These are phyloP conservation scores for Nothura maculosa DNA, from an alignment of 2,797 vertebrate species.

Conservation along the genomic window DNA sequence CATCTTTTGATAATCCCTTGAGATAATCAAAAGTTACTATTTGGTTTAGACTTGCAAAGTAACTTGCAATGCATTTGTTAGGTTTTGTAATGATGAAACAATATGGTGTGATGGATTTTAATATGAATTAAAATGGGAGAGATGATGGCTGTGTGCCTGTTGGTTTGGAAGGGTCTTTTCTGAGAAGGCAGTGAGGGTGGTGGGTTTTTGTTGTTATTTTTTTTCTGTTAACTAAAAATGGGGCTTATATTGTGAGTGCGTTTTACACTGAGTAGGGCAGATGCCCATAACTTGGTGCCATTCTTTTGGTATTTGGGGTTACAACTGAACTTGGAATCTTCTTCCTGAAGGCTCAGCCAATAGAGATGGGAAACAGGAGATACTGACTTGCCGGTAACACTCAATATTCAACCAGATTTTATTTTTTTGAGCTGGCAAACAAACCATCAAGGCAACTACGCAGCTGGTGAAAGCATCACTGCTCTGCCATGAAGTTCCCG, in stretches of 20 bases:
- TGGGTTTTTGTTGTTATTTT: too few species aligned
- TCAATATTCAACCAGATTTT: not conserved
- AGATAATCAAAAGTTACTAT: not conserved
- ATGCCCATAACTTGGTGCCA: rapidly evolving
- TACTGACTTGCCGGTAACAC: not conserved
- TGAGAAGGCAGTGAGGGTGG: too few species aligned
- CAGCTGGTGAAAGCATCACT: not conserved
- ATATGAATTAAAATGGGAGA: rapidly evolving
- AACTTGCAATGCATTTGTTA: not conserved
- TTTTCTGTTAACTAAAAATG: not conserved
- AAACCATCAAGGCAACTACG: rapidly evolving
- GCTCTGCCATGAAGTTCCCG: not conserved
- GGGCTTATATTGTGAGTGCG: rapidly evolving
- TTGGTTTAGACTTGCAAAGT: not conserved
- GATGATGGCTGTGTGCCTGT: rapidly evolving
- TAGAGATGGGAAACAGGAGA: not conserved
- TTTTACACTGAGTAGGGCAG: not conserved
- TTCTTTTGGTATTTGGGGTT: not conserved
- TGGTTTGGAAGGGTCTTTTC: not conserved
- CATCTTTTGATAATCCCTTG: not conserved
- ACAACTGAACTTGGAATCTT: not conserved
- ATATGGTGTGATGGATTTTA: not conserved
- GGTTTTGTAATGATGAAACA: too few species aligned
- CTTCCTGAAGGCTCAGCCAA: not conserved
- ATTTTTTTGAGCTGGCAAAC: not conserved